Base-by-base conservation (phyloP, 2,888 invertebrate species). In the Xylota sylvarum region DNA sequence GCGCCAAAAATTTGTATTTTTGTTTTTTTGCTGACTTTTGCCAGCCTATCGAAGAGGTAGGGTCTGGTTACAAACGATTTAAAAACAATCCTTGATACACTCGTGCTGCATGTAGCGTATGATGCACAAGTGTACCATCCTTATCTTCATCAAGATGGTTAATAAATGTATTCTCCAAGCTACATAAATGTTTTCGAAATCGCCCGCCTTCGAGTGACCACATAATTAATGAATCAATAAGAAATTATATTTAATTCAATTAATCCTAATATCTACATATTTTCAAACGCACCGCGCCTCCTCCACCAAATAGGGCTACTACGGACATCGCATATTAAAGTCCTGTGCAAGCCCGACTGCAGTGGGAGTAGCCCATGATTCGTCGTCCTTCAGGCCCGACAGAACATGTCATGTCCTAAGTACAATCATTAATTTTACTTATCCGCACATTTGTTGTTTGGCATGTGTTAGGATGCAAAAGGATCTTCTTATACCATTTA, bases 381-480 rank as follows among this genome's bases (percentile, higher is more conserved):
- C 64, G 43, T 37, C 65, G 58, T 52, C 72, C 73, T 67, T 65
- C 19, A 65, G 48, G 27, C 56, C 56, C 50, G 12, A 52, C 55
- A 62, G 17, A 72, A 79, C 67, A 73, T 84, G 79, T 84, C 79
- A 84, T 84, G 64, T 72, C 67, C 73, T 67, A 55, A 78, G 67
- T 77, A 84, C 23, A 58, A 82, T 81, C 88, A 88, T 88, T 88
- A 88, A 88, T 88, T 88, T 88, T 88, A 88, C 87, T 88, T 88
- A 87, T 88, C 85, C 85, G 84, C 85, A 82, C 85, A 87, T 72
- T 87, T 83, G 69, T 65, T 83, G 78, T 83, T 56, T 52, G 46
- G 27, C 43, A 55, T 55, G 27, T 43, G 32, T 40, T 14, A 43
- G 69, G 69, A 78, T 60, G 37, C 52, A 17, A 78, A 70, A 78